Evolutionary conservation across 1,140 invertebrate species (phyloP).

Genomic region (Brachionus manjavacas): DNA sequence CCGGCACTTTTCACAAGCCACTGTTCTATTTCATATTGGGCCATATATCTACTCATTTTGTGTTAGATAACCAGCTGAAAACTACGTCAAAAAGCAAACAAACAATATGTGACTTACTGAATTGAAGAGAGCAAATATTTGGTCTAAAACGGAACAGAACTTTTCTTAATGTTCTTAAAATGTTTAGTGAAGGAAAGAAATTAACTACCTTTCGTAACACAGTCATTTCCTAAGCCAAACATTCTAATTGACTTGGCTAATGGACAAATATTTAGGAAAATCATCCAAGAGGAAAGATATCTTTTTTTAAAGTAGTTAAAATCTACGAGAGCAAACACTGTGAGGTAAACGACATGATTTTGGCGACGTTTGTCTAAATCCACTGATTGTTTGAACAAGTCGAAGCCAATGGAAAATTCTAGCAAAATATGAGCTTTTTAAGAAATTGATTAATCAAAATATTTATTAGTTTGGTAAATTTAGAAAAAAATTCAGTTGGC

Average conservation of each 20-base stretch:
- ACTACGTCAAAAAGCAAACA: background rate
- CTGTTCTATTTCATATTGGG: background rate
- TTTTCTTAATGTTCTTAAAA: background rate
- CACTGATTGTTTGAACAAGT: conserved; percentile 10
- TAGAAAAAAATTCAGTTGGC: background rate
- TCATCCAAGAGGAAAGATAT: conserved; percentile 13
- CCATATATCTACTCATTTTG: conserved; percentile 8
- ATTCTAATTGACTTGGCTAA: conserved; percentile 2
- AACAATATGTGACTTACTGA: background rate
- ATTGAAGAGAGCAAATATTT: conserved; percentile 19
- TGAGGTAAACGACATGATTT: background rate
- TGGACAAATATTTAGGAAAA: conserved; percentile 15
- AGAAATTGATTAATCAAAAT: conserved; percentile 11
- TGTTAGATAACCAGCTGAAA: background rate
- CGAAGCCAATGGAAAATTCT: background rate
- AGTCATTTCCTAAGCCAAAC: conserved; percentile 6
- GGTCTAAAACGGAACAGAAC: conserved; percentile 4
- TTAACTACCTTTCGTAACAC: background rate
- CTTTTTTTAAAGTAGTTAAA: background rate
- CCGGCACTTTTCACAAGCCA: conserved; percentile 27
- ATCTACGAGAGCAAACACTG: background rate
- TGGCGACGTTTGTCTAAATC: background rate
- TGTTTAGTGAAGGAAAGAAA: conserved; percentile 12
- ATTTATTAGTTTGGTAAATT: background rate
- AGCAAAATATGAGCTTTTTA: background rate